Percentiles rank a stretch among this genome's conserved stretches.
Conservation (phyloP, 1,140 invertebrate genomes). For the Bombus superbus region DNA sequence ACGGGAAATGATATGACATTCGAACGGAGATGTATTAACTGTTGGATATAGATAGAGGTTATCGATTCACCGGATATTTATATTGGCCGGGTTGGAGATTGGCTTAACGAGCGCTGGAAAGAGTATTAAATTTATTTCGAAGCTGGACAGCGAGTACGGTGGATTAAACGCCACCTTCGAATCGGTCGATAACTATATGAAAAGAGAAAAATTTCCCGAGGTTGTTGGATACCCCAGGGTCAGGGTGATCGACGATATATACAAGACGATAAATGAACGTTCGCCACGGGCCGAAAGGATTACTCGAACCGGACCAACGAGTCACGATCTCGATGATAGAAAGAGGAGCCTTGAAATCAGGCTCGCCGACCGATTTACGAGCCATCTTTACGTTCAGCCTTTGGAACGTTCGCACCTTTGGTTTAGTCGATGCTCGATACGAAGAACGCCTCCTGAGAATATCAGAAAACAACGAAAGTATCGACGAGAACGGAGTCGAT, state of each 20-base stretch:
- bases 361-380: background rate
- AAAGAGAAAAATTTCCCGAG: background rate
- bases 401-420: background rate
- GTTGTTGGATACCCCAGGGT: background rate
- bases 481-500: background rate
- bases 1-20: background rate
- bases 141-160: background rate
- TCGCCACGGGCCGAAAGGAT: background rate
- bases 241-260: background rate
- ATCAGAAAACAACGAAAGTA: background rate
- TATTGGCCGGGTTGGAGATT: background rate
- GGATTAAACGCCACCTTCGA: background rate
- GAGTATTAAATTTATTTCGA: background rate
- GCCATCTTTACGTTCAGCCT: background rate
- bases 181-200: background rate
- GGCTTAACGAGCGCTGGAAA: background rate
- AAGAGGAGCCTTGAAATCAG: background rate
- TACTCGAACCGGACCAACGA: constrained; percentile 3
- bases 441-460: background rate
- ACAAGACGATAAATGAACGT: constrained; percentile 4
- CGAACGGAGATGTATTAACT: background rate
- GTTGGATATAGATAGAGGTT: no score
- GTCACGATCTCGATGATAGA: constrained; percentile 14
- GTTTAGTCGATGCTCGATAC: background rate
- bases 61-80: background rate